phyloP scores from a whole-genome alignment of 2,888 invertebrate genomes.

The Allolobophora icterica region DNA sequence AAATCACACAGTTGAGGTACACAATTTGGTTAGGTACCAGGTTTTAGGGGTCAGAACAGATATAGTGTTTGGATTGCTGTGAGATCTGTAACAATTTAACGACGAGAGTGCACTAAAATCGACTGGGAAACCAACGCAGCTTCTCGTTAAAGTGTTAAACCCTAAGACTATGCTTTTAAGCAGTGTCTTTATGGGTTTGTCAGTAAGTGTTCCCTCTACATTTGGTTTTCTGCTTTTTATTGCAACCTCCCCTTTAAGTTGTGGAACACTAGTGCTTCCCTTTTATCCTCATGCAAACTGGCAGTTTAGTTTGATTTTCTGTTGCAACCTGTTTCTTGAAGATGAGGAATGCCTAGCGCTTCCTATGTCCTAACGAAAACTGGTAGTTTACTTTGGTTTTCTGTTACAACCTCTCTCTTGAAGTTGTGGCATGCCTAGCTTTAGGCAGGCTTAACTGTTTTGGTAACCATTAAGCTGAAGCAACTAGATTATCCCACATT shows the following conservation, averaged over 20 bases:
- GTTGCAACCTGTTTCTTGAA: no score
- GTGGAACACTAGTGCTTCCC: not conserved
- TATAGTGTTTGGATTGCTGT: not conserved
- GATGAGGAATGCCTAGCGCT: no score
- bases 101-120: no score
- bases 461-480: not conserved
- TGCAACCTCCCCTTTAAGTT: no score
- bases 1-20: not conserved
- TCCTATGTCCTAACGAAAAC: no score
- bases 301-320: no score
- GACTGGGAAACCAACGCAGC: no score
- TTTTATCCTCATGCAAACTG: not conserved
- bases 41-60: not conserved
- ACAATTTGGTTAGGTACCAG: not conserved
- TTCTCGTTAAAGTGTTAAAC: not conserved
- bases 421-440: not conserved
- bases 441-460: not conserved
- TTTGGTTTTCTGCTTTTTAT: not conserved
- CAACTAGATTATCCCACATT: not conserved
- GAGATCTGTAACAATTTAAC: not conserved
- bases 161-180: not conserved
- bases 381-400: not conserved
- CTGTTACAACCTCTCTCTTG: not conserved
- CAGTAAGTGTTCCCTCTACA: not conserved
- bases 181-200: not conserved